Evolutionary conservation across 2,888 invertebrate genomes (phyloP), one percentile per base, ranked within the genome.

Genomic region (Cloeon dipterum): DNA sequence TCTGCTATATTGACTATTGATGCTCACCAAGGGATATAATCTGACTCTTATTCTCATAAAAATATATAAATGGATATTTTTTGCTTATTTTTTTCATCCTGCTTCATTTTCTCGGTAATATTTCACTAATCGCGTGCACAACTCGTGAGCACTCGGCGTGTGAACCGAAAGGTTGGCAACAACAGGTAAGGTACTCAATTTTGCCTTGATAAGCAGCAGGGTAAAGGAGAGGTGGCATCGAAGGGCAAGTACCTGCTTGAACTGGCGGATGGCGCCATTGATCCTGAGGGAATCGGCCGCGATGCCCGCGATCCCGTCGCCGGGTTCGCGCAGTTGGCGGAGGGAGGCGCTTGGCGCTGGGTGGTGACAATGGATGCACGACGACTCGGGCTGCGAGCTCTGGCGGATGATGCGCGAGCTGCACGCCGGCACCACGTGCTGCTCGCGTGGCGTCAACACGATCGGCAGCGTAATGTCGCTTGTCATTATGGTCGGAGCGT

Each of bases 201-300:
- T n/a, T n/a, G n/a, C n/a, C n/a, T n/a, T n/a, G n/a, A n/a, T n/a
- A n/a, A n/a, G n/a, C n/a, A n/a, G n/a, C n/a, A n/a, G n/a, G n/a
- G n/a, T n/a, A n/a, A n/a, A n/a, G n/a, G n/a, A n/a, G n/a, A n/a
- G n/a, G n/a, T n/a, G n/a, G n/a, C n/a, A n/a, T n/a, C n/a, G 8
- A 61, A 54, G 40, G 42, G 47, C 14, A 20, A 25, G 54, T 69
- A 86, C 86, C 77, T 91, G 89, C 61, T 85, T 86, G 62, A 93
- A 91, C 55, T 86, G 88, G 48, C 88, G 70, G 70, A 93, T 85
- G 51, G 89, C 91, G 44, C 93, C 94, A 62, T 91, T 93, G 61
- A 93, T 86, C 51, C 91, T 69, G 48, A 93, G 69, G 40, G 89
- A 89, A 61, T 93, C 93, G 36, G 88, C 88, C 17, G 91, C 93